Conservation (phyloP, 35 echinoderm and acorn worm species). For the Diadema setosum region DNA sequence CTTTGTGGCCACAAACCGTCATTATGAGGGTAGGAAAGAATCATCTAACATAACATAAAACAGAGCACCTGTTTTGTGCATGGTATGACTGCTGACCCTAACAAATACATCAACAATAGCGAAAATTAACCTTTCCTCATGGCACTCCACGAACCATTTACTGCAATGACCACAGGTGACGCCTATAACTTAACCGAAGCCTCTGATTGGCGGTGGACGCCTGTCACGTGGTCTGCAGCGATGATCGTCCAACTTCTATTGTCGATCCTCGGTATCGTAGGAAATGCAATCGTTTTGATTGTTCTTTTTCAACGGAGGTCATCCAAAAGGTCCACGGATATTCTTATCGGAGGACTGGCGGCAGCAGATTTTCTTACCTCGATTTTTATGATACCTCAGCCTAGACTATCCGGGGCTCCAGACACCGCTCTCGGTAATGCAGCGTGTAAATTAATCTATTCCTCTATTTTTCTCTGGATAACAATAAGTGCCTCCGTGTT, state of each 20-base stretch:
- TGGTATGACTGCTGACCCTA: no score
- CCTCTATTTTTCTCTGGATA: slow-evolving; percentile 69
- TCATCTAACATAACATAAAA: no score
- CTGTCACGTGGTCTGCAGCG: neutral
- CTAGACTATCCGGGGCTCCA: neutral
- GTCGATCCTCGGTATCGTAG: slow-evolving; percentile 64
- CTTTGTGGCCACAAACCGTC: no score
- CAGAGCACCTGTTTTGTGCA: no score
- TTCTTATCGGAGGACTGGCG: slow-evolving; percentile 68
- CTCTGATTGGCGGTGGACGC: neutral
- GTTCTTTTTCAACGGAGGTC: slow-evolving; percentile 44
- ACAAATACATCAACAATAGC: no score
- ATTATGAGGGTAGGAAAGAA: no score
- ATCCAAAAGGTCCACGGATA: slow-evolving; percentile 54
- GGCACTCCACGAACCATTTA: no score
- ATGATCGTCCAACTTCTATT: slow-evolving; percentile 33
- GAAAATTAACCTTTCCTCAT: no score
- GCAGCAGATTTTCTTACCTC: slow-evolving; percentile 78
- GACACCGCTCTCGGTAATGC: slow-evolving; percentile 15
- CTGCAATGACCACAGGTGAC: no score
- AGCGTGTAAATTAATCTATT: slow-evolving; percentile 68
- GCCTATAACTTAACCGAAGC: no score
- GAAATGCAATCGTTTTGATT: slow-evolving; percentile 62
- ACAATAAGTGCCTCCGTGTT: slow-evolving; percentile 62
- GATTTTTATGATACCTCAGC: slow-evolving; percentile 67